Base-by-base conservation (phyloP, 2,797 vertebrate genomes). In the Hipposideros larvatus region DNA sequence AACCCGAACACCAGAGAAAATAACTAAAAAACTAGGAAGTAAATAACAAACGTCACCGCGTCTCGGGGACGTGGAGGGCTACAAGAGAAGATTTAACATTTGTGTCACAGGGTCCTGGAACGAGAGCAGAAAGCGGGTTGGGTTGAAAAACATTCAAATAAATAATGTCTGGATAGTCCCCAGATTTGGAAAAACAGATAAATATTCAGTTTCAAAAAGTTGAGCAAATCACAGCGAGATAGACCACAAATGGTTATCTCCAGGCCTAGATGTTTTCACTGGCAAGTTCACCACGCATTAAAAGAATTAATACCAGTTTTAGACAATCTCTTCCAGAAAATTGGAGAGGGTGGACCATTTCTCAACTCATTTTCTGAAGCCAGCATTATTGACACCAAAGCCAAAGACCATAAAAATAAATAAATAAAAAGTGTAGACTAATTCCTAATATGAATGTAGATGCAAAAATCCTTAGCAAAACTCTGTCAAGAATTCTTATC, bases 1-100 rank as follows among this genome's bases (percentile, higher is more conserved):
- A 5, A 4, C 11, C 5, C 16, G 16, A 75, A 19, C 51, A 48
- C 15, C 16, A 43, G 71, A 65, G 18, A 74, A 46, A 31, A 26
- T 19, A 15, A 53, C 26, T 24, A 5, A 9, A 83, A n/a, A 16
- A 41, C 22, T 28, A 13, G 11, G 11, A 59, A 61, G 15, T 37
- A 37, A n/a, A 28, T 41, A 31, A 26, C 2, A 31, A 28, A 71
- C 51, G 8, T 14, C 89, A 71, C 51, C 16, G 18, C 15, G 2
- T 46, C 4, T 14, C 11, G 3, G 16, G 31, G 19, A 4, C 11
- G 1, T 1, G 51, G 15, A 7, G 11, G 8, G 9, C 19, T 5
- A 1, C 26, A 4, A 9, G 2, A 24, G n/a, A 31, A 13, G 8
- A 5, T 51, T 24, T 9, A n/a, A 7, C 41, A 7, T 21, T 26